Base-by-base conservation (phyloP, 1,140 invertebrate genomes). In the Eueides isabella region DNA sequence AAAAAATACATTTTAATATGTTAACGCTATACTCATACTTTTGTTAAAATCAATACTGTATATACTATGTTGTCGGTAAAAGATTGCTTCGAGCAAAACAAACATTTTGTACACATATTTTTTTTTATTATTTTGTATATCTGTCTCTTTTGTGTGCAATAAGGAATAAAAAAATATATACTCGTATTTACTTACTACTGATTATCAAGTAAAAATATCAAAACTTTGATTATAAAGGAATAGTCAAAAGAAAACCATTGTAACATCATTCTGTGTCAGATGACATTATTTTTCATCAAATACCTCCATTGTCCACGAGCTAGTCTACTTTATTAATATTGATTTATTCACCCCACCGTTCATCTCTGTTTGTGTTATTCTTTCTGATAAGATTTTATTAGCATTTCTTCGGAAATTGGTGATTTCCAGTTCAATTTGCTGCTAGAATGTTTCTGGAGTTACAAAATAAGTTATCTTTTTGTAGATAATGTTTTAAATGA, bases 321-420 rank as follows among this genome's bases (percentile, higher is more conserved):
- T 44, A 29, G 44, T 38, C 35, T 62, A 19, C 31, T 67, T 62
- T 72, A 69, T 73, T 73, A 74, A 74, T 68, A 66, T 77, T 77
- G 72, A 77, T 71, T 74, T 77, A 77, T 77, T 71, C 76, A 74
- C 76, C 72, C 72, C 30, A 75, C 19, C 35, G 35, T 38, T 38
- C 35, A 12, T 38, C 35, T 38, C 35, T 55, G 23, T 55, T 55
- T 23, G 30, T 23, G 63, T 35, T 65, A 19, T 66, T 61, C 33
- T 67, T 67, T 67, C 48, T 61, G 64, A 30, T 14, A 41, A 26
- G 28, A 35, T 5, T 65, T 26, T n/a, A 35, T 35, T 33, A 35
- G 33, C 14, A 65, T 35, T 35, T n/a, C 30, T 65, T 19, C 7
- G 61, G 11, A 31, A 29, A 64, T 23, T 33, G 14, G 9, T 2